Evolutionary conservation across 2,888 invertebrate species (phyloP).

Genomic region (Crocallis elinguaria): DNA sequence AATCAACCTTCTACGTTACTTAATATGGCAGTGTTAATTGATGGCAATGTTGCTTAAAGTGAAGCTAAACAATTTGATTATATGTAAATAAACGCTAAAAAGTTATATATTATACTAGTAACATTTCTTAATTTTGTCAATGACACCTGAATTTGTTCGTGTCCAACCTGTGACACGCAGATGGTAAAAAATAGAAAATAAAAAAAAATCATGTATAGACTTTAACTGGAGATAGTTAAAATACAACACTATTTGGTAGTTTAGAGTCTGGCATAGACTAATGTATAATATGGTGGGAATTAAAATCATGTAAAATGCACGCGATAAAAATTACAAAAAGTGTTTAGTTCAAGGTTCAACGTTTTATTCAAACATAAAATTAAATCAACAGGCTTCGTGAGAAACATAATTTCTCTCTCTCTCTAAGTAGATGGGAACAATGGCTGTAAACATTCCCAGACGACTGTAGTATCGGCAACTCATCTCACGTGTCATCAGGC

Average conservation of each 20-base stretch:
- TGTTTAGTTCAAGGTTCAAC: background rate
- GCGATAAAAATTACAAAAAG: too few relatives aligned
- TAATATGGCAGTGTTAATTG: too few relatives aligned
- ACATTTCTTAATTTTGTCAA: slow-evolving; percentile 4
- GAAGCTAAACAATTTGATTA: background rate
- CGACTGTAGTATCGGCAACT: slow-evolving; percentile 16
- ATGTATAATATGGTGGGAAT: too few relatives aligned
- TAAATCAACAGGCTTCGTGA: slow-evolving; percentile 3
- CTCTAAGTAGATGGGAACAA: slow-evolving; percentile 19
- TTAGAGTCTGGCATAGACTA: too few relatives aligned
- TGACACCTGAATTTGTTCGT: slow-evolving; percentile 7
- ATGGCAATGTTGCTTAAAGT: slow-evolving; percentile 2
- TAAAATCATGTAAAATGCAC: too few relatives aligned
- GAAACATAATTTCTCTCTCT: slow-evolving; percentile 13
- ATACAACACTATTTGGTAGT: too few relatives aligned
- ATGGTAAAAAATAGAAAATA: too few relatives aligned
- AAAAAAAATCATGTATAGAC: too few relatives aligned
- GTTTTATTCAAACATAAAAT: background rate
- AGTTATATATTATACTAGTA: background rate
- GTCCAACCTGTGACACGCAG: background rate
- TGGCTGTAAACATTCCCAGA: slow-evolving; percentile 18
- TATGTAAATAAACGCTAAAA: too few relatives aligned
- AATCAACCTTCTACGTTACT: too few relatives aligned
- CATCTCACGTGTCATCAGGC: slow-evolving; percentile 19
- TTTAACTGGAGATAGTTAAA: too few relatives aligned